phyloP scores from a whole-genome alignment of 2,113 vertebrate species.

The Zingel zingel region DNA sequence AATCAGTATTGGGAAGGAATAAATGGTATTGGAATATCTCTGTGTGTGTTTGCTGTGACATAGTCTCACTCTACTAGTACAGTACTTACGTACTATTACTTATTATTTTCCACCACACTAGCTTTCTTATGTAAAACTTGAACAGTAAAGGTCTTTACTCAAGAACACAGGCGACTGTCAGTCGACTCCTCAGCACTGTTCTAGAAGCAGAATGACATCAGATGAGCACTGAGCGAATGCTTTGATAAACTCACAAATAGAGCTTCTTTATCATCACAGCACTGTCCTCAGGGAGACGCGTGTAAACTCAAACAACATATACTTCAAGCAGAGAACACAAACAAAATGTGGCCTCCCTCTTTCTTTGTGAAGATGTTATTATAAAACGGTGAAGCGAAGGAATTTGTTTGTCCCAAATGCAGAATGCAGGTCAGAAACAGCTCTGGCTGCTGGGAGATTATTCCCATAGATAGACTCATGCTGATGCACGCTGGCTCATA shows the following conservation, averaged over 20 bases:
- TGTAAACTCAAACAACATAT: slow-evolving; percentile 1
- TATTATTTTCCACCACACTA: not conserved
- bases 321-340: slow-evolving; percentile 7
- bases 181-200: not conserved
- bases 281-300: not conserved
- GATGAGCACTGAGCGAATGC: not conserved
- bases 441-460: slow-evolving; percentile 29
- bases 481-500: slow-evolving; percentile 20
- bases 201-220: not conserved
- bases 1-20: too few relatives aligned
- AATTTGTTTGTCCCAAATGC: slow-evolving; percentile 38
- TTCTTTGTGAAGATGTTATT: slow-evolving; percentile 1
- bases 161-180: not conserved
- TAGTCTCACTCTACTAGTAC: not conserved
- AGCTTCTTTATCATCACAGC: slow-evolving; percentile 11
- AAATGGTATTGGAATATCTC: too few relatives aligned
- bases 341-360: not conserved
- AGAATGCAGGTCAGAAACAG: slow-evolving; percentile 48
- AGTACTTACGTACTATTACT: not conserved
- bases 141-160: not conserved
- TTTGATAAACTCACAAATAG: not conserved
- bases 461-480: slow-evolving; percentile 18
- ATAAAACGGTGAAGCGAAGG: not conserved
- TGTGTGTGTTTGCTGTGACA: too few relatives aligned
- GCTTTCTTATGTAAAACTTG: not conserved